Evolutionary conservation across 2,888 invertebrate genomes (phyloP).

Genomic region (Myathropa florea): DNA sequence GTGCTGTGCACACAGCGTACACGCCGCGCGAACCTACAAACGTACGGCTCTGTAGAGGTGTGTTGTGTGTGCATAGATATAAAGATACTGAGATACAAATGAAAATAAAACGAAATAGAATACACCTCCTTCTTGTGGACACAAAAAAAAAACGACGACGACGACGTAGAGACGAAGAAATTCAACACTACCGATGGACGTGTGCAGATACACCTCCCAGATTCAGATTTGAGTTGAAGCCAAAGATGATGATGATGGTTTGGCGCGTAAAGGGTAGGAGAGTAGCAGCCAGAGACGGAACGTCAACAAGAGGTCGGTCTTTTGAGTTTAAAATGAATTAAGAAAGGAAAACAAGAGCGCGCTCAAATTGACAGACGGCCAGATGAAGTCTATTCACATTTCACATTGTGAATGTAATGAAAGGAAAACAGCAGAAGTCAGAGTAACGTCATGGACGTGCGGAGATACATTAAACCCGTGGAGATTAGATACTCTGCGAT

Average conservation of each 20-base stretch:
- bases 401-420: conserved; percentile 58
- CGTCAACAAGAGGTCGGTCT: not conserved
- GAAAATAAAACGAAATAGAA: conserved; percentile 34
- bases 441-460: conserved; percentile 19
- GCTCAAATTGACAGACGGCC: conserved; percentile 6
- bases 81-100: conserved; percentile 26
- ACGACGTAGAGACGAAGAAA: not conserved
- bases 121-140: conserved; percentile 18
- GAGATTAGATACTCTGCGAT: not conserved
- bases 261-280: conserved; percentile 56
- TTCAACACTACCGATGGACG: conserved; percentile 40
- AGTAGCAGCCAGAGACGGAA: not conserved
- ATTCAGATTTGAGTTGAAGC: conserved; percentile 34
- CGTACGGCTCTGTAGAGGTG: not conserved
- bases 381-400: conserved; percentile 50
- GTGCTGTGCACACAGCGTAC: conserved; percentile 48
- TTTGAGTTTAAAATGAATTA: conserved; percentile 56
- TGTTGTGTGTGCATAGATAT: conserved; percentile 32
- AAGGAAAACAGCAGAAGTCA: conserved; percentile 36
- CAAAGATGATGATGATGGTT: conserved; percentile 50
- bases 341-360: conserved; percentile 41
- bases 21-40: conserved; percentile 41
- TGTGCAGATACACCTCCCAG: conserved; percentile 62
- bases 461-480: conserved; percentile 14
- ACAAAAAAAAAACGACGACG: not conserved